A percentile compares a stretch with the other conserved stretches of the same genome.
These are phyloP conservation scores for Rhegmatorhina hoffmannsi DNA, from an alignment of 2,113 vertebrate species.

Conservation along the genomic window DNA sequence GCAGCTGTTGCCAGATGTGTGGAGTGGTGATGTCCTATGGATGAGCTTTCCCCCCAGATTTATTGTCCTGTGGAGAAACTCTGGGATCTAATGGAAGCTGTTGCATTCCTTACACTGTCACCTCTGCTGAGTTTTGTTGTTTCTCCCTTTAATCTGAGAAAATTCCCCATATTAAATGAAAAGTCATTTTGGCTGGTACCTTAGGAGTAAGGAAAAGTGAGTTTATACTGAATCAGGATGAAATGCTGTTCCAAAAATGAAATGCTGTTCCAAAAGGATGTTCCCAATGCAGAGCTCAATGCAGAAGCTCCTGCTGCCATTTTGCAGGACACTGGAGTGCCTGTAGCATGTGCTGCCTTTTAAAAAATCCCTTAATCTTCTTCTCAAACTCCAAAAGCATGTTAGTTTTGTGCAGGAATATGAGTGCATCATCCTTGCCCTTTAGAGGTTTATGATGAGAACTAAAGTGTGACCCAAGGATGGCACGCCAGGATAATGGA, in stretches of 20 bases:
- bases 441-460: background rate
- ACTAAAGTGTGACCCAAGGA: background rate
- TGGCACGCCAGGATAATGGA: background rate
- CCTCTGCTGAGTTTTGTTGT: background rate
- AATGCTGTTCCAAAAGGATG: background rate
- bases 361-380: background rate
- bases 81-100: background rate
- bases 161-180: background rate
- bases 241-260: background rate
- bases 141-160: background rate
- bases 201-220: background rate
- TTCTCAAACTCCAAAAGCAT: background rate
- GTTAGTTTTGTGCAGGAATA: background rate
- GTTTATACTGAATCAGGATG: background rate
- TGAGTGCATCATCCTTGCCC: background rate
- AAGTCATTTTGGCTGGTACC: background rate
- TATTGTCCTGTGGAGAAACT: background rate
- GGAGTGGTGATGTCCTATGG: background rate
- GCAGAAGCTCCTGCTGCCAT: background rate
- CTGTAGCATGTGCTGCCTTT: background rate
- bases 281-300: background rate
- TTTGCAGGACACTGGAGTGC: background rate
- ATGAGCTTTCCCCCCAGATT: background rate
- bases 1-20: background rate
- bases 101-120: fast-evolving